phyloP scores from a whole-genome alignment of 2,888 invertebrate species.

The Cryptops parisi region DNA sequence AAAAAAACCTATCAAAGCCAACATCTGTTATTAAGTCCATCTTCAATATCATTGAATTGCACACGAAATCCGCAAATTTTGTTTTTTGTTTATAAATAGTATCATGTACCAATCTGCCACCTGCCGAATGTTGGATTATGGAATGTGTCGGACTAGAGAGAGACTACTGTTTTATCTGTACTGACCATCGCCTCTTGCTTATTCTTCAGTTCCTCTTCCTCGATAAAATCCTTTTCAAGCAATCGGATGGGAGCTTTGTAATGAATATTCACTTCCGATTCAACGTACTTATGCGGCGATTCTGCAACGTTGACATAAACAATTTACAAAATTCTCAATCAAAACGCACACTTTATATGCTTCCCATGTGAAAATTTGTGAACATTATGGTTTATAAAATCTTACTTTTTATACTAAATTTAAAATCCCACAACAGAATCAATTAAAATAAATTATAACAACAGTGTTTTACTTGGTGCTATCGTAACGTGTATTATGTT shows the following conservation, averaged over 20 bases:
- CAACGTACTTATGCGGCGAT: conserved; percentile 75
- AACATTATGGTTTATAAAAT: too few relatives aligned
- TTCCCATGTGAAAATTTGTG: too few relatives aligned
- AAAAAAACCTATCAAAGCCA: not conserved
- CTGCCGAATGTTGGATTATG: too few relatives aligned
- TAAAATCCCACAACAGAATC: too few relatives aligned
- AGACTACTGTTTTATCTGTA: conserved; percentile 30
- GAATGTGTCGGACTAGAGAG: not conserved
- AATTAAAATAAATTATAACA: too few relatives aligned
- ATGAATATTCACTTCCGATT: conserved; percentile 87
- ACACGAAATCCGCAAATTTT: not conserved
- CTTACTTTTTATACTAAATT: too few relatives aligned
- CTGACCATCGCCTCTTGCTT: conserved; percentile 85
- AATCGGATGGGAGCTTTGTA: conserved; percentile 77
- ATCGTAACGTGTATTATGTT: too few relatives aligned
- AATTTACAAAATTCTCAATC: too few relatives aligned
- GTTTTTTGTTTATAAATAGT: not conserved
- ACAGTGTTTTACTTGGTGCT: too few relatives aligned
- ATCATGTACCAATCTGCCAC: too few relatives aligned
- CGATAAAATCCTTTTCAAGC: conserved; percentile 57
- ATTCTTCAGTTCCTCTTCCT: conserved; percentile 74
- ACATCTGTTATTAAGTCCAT: not conserved
- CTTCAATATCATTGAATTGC: too few relatives aligned
- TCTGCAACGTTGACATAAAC: conserved; percentile 44
- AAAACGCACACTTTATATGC: too few relatives aligned